Percentiles rank a stretch among this genome's conserved stretches.
These are phyloP conservation scores for Notothenia rossii DNA, from an alignment of 2,113 vertebrate species.

Conservation along the genomic window DNA sequence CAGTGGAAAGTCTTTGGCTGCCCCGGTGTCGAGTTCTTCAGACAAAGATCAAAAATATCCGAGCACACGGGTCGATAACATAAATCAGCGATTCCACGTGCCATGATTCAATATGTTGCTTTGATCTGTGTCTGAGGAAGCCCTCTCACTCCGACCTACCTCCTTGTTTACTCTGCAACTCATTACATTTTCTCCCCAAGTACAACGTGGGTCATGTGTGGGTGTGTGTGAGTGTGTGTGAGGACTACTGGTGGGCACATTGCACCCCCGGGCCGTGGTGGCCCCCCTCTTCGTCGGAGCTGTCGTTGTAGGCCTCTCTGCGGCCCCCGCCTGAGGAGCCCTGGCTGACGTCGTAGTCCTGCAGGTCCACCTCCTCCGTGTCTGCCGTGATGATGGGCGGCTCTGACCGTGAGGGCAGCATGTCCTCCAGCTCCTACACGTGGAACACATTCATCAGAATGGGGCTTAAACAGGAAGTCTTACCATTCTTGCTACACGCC, in stretches of 20 bases:
- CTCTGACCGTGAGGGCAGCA: slow-evolving; percentile 94
- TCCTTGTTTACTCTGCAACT: slow-evolving; percentile 81
- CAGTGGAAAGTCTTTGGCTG: slow-evolving; percentile 14
- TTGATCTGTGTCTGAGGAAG: slow-evolving; percentile 61
- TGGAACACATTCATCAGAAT: not conserved
- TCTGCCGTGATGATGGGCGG: slow-evolving; percentile 91
- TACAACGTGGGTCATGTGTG: slow-evolving; percentile 14
- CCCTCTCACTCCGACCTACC: slow-evolving; percentile 82
- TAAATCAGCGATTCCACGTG: slow-evolving; percentile 28
- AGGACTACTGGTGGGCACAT: slow-evolving; percentile 95
- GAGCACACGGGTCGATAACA: slow-evolving; percentile 29
- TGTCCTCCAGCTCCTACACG: slow-evolving; percentile 95
- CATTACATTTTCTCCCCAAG: slow-evolving; percentile 61
- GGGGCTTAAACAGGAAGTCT: not conserved
- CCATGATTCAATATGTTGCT: not conserved
- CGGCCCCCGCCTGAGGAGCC: slow-evolving; percentile 91
- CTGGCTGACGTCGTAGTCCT: slow-evolving; percentile 93
- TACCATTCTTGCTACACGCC: not conserved
- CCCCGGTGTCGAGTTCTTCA: slow-evolving; percentile 42
- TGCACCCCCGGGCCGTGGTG: slow-evolving; percentile 96
- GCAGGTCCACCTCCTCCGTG: slow-evolving; percentile 96
- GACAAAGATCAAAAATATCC: slow-evolving; percentile 48
- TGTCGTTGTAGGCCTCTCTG: slow-evolving; percentile 97
- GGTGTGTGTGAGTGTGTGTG: slow-evolving; percentile 5
- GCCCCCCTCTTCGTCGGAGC: slow-evolving; percentile 96